phyloP scores from a whole-genome alignment of 2,113 vertebrate species.

The Burhinus oedicnemus region DNA sequence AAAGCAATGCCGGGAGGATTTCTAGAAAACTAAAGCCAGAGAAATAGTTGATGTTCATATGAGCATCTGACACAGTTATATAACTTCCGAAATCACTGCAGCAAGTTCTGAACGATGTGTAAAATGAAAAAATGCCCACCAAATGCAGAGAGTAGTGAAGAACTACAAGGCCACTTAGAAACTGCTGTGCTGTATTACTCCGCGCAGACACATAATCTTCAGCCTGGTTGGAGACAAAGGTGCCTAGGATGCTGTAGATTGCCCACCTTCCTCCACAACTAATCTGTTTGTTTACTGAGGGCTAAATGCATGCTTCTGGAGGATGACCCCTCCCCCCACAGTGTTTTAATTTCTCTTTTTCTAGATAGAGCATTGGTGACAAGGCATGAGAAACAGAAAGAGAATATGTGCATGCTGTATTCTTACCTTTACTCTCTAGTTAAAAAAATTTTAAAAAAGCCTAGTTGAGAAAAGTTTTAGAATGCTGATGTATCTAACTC shows the following conservation, averaged over 20 bases:
- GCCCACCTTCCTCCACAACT: not conserved
- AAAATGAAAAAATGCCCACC: not conserved
- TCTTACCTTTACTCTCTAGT: not conserved
- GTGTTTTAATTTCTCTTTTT: not conserved
- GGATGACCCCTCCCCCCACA: not conserved
- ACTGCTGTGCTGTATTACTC: not conserved
- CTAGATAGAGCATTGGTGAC: not conserved
- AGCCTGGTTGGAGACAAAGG: not conserved
- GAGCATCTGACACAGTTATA: not conserved
- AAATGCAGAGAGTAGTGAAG: not conserved
- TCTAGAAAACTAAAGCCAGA: not conserved
- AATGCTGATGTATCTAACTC: not conserved
- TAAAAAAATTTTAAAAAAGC: not conserved
- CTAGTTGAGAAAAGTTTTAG: not conserved
- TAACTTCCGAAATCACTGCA: conserved; percentile 24
- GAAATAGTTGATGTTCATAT: not conserved
- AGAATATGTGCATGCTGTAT: not conserved
- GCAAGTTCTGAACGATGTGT: not conserved
- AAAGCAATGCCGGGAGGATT: not conserved
- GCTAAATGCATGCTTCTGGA: not conserved
- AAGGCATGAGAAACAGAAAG: not conserved
- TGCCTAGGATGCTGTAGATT: not conserved
- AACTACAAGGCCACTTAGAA: not conserved
- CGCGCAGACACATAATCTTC: not conserved
- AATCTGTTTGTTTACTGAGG: not conserved